A percentile compares a stretch with the other conserved stretches of the same genome.
Conservation (phyloP, 2,797 vertebrate genomes). For the Clarias fuscus region DNA sequence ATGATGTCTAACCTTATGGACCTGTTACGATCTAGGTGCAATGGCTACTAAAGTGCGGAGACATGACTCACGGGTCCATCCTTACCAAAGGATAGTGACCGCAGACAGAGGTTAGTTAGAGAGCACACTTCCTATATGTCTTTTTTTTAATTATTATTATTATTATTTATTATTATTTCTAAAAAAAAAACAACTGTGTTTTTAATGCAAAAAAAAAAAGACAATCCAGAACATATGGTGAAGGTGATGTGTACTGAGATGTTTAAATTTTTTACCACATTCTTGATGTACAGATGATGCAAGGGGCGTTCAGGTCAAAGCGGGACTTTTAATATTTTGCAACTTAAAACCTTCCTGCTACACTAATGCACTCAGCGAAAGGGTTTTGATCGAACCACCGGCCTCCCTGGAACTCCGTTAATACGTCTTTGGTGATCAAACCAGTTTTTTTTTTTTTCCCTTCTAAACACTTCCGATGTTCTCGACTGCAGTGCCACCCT, state of each 20-base stretch:
- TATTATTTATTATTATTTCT: slow-evolving; percentile 48
- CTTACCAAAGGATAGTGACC: slow-evolving; percentile 99
- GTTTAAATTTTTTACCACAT: background rate
- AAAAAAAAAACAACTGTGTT: background rate
- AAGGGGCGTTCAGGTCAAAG: too few relatives aligned
- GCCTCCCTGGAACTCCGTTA: too few relatives aligned
- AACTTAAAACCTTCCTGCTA: too few relatives aligned
- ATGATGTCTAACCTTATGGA: slow-evolving; percentile 92
- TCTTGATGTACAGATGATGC: background rate
- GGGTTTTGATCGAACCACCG: too few relatives aligned
- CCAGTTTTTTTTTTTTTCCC: too few relatives aligned
- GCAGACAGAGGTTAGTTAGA: slow-evolving; percentile 99
- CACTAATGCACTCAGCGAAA: too few relatives aligned
- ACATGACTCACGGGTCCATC: slow-evolving; percentile 99
- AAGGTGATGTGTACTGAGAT: background rate
- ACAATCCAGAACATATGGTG: background rate
- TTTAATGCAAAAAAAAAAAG: background rate
- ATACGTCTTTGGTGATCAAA: too few relatives aligned
- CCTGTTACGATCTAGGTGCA: slow-evolving; percentile 99
- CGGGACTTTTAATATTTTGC: too few relatives aligned
- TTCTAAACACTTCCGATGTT: too few relatives aligned
- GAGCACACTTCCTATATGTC: slow-evolving; percentile 71
- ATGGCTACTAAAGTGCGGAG: slow-evolving; percentile 99
- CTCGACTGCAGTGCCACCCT: too few relatives aligned
- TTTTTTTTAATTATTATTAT: slow-evolving; percentile 61